Percentiles rank a stretch among this genome's conserved stretches.
These are phyloP conservation scores for Chaenocephalus aceratus DNA, from an alignment of 2,113 vertebrate genomes.

Conservation along the genomic window DNA sequence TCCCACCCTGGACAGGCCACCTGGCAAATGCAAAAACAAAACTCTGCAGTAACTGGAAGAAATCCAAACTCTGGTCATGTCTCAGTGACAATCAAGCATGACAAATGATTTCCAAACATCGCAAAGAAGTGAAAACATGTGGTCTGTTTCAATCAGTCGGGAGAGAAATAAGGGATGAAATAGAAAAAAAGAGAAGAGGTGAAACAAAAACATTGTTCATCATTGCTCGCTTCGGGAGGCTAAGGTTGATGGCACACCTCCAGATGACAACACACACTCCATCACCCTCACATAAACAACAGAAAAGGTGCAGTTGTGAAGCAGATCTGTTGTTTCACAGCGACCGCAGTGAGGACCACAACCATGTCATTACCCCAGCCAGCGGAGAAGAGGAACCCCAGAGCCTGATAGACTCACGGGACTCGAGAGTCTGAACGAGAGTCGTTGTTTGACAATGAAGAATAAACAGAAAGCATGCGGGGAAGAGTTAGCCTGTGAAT, in stretches of 20 bases:
- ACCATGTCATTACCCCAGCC: slow-evolving; percentile 67
- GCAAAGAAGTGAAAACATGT: slow-evolving; percentile 42
- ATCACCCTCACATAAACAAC: slow-evolving; percentile 49
- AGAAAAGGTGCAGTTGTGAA: slow-evolving; percentile 50
- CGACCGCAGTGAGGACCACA: slow-evolving; percentile 37
- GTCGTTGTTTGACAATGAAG: slow-evolving; percentile 50
- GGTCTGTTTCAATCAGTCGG: slow-evolving; percentile 30
- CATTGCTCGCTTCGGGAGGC: neutral
- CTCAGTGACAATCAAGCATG: slow-evolving; percentile 45
- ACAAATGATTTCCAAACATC: slow-evolving; percentile 58
- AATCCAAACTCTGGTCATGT: slow-evolving; percentile 40
- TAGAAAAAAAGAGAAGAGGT: slow-evolving; percentile 13
- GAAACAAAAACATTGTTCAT: slow-evolving; percentile 35
- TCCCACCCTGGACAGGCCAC: slow-evolving; percentile 54
- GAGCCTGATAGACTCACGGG: slow-evolving; percentile 12
- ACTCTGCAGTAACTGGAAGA: slow-evolving; percentile 51
- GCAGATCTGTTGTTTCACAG: slow-evolving; percentile 53
- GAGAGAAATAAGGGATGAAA: slow-evolving; percentile 16
- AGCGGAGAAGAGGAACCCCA: slow-evolving; percentile 39
- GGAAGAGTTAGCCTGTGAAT: slow-evolving; percentile 26
- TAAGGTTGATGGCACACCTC: slow-evolving; percentile 39
- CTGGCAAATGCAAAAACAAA: slow-evolving; percentile 58
- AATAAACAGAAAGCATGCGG: slow-evolving; percentile 59
- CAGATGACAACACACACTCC: slow-evolving; percentile 45
- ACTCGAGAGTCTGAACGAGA: neutral